phyloP scores from a whole-genome alignment of 37 sponge, comb jelly and placozoan genomes.

The Spongilla lacustris region DNA sequence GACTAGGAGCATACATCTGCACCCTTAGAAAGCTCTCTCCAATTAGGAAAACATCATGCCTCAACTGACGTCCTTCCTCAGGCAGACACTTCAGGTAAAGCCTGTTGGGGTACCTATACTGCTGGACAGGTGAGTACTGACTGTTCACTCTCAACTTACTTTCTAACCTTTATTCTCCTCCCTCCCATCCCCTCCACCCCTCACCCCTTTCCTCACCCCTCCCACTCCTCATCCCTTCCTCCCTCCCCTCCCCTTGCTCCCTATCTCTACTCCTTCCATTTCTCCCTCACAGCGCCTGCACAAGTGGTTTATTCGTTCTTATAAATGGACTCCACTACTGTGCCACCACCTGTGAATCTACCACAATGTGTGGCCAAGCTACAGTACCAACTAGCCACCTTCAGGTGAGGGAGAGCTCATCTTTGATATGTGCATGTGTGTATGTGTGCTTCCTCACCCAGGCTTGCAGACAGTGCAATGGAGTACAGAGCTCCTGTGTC shows the following conservation, averaged over 20 bases:
- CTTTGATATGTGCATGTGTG: not conserved
- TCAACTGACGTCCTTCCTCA: not conserved
- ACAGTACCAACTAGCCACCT: not conserved
- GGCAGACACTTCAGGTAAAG: not conserved
- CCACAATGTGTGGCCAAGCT: not conserved
- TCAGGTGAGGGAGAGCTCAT: not conserved
- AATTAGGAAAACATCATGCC: not conserved
- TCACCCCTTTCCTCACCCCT: no score
- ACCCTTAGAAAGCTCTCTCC: no score
- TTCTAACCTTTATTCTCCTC: not conserved
- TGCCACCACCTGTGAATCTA: not conserved
- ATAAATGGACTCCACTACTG: not conserved
- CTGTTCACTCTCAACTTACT: no score
- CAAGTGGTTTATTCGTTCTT: not conserved
- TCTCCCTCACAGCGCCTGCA: not conserved
- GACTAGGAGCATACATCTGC: no score
- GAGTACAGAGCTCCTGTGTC: not conserved
- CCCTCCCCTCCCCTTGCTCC: not conserved
- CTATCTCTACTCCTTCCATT: not conserved
- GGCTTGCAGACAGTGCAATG: conserved; percentile 33
- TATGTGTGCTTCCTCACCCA: not conserved
- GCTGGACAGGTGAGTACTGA: not conserved
- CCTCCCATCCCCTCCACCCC: no score
- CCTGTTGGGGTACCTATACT: not conserved
- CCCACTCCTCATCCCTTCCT: not conserved